Conservation (phyloP, 2,888 invertebrate species). For the Drosophila paranaensis region DNA sequence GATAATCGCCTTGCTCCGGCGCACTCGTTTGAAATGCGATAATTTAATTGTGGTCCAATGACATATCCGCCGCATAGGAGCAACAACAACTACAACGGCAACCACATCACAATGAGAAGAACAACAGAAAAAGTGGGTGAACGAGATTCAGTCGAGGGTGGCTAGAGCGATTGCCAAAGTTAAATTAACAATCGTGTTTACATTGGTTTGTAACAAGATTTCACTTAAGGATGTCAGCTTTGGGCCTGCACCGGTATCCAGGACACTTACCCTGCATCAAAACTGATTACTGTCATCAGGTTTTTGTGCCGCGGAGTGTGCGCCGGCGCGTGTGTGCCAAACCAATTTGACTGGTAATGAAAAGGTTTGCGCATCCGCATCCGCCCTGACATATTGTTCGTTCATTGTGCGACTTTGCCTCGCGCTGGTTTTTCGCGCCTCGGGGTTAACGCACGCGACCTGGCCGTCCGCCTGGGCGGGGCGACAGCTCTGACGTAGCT, state of each 20-base stretch:
- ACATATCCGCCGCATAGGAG: constrained; percentile 46
- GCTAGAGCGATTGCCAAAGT: constrained; percentile 67
- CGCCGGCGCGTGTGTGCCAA: constrained; percentile 61
- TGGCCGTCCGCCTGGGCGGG: constrained; percentile 59
- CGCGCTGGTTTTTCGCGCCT: constrained; percentile 84
- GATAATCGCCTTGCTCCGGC: constrained; percentile 48
- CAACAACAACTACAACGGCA: constrained; percentile 31
- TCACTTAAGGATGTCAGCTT: constrained; percentile 84
- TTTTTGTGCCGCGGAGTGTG: constrained; percentile 58
- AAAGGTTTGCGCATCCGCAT: constrained; percentile 82
- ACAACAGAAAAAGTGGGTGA: constrained; percentile 7
- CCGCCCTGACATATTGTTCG: constrained; percentile 73
- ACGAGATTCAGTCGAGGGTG: constrained; percentile 15
- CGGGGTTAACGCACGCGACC: constrained; percentile 77
- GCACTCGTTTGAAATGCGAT: constrained; percentile 82
- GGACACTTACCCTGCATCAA: constrained; percentile 74
- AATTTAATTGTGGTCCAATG: constrained; percentile 83
- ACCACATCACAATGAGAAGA: constrained; percentile 19
- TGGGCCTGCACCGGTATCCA: constrained; percentile 33
- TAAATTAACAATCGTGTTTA: constrained; percentile 84
- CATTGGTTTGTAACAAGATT: constrained; percentile 85
- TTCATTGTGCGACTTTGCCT: constrained; percentile 66
- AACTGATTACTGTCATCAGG: constrained; percentile 84
- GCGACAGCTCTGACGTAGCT: constrained; percentile 81
- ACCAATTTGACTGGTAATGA: constrained; percentile 79